A percentile compares a stretch with the other conserved stretches of the same genome.
These are phyloP conservation scores for Ursus arctos DNA, from an alignment of 2,113 vertebrate genomes.

Conservation along the genomic window DNA sequence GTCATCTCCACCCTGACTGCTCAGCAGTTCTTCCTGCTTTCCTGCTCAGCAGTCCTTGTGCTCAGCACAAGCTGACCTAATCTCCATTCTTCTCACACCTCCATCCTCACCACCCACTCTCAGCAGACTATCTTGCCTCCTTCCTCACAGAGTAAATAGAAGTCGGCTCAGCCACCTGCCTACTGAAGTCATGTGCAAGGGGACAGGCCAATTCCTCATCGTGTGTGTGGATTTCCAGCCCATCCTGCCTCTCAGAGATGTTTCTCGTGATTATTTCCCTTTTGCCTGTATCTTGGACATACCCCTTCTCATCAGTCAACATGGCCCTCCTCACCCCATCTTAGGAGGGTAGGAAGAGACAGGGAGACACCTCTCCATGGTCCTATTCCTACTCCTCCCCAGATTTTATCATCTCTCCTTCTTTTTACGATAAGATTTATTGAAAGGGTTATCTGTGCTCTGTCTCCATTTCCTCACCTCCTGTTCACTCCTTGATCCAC, in stretches of 20 bases:
- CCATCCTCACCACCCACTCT: background rate
- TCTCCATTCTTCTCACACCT: background rate
- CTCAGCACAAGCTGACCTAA: background rate
- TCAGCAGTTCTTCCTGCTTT: background rate
- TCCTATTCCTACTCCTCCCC: background rate
- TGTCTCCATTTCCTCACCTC: background rate
- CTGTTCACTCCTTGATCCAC: background rate
- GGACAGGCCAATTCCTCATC: background rate
- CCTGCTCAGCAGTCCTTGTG: background rate
- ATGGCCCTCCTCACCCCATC: background rate
- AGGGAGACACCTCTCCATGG: background rate
- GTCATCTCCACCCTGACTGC: rapidly evolving
- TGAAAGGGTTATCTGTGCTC: background rate
- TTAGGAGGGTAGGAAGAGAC: background rate
- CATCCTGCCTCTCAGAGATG: background rate
- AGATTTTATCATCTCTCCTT: background rate
- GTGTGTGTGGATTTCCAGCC: rapidly evolving
- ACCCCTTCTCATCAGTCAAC: background rate
- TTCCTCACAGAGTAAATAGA: background rate
- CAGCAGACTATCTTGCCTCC: background rate
- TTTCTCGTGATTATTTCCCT: background rate
- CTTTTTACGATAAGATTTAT: background rate
- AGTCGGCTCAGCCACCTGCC: background rate
- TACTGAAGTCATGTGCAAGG: background rate
- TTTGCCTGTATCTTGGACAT: background rate